Base-by-base conservation (phyloP, 1,140 invertebrate species). In the Hirudo medicinalis region DNA sequence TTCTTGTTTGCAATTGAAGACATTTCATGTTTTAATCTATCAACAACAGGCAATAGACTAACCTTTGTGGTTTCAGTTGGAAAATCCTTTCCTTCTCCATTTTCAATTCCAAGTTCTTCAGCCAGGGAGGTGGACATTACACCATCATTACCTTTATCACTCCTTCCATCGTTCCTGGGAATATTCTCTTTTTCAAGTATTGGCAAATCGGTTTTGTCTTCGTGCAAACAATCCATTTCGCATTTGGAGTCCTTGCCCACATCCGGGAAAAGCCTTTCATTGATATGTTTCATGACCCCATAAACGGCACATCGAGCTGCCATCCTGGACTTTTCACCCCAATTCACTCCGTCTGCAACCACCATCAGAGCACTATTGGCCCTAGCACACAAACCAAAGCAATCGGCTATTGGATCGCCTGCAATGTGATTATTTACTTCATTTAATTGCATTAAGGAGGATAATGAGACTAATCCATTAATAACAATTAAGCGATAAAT, bases 291-390 rank as follows among this genome's bases (percentile, higher is more conserved):
- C 74, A 94, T 85, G 76, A 89, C 89, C 15, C 91, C 92, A 78
- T 92, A 89, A 13, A 94, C 86, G 15, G 91, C 92, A 73, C 90
- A 91, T 63, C 70, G 55, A 13, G 91, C 91, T n/a, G 91, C 91
- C 70, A 94, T 83, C 70, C 89, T 86, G 43, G 91, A 90, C 77
- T 91, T 91, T 77, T 90, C 88, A 68, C 92, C 92, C 92, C 92
- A 94, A 83, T 95, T 94, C 0, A 94, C 92, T 54, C 92, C 92
- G 85, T 94, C 92, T 19, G 91, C 92, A 66, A 95, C 84, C 49
- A 89, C 88, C 76, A 94, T 82, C 72, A 93, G 86, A 6, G 89
- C 88, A 73, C 88, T 90, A 80, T 93, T 90, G 63, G 86, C 85
- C 55, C 91, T 83, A 6, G 89, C 87, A 74, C 90, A 87, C 57